Base-by-base conservation (phyloP, 2,113 vertebrate genomes). In the Peucedramus taeniatus region DNA sequence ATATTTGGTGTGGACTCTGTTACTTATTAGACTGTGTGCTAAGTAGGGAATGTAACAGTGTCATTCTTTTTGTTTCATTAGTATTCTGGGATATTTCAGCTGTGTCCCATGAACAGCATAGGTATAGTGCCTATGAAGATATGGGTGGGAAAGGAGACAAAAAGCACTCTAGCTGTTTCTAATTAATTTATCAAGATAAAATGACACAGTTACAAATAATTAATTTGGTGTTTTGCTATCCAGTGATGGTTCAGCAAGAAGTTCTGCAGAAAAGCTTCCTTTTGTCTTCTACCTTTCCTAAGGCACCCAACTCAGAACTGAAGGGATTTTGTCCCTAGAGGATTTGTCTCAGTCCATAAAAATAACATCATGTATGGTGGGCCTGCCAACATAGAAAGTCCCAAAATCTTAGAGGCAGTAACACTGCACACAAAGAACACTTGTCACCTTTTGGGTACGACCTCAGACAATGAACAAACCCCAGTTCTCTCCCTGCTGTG, bases 401-500 rank as follows among this genome's bases (percentile, higher is more conserved):
- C 3, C 0, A 3, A 45, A 50, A 30, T 56, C 79, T 87, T 71
- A 72, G 22, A 81, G 37, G 44, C 40, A 94, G 92, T 82, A 93
- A 75, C 24, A 31, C 40, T 18, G 16, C 45, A 50, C 37, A 90
- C 18, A 92, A 90, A 85, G 65, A 28, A 6, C 56, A 60, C 63
- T 90, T 78, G 70, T 94, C 64, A 89, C 93, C 83, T 94, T 87
- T 89, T 53, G 63, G 60, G 70, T 72, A 44, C 2, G 11, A 88
- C 72, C 72, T 85, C 87, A 95, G 70, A 50, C 0, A 0, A 85
- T 31, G 81, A 81, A 84, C 47, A 95, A 95, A 93, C 53, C 31
- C 19, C 47, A 91, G 35, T 63, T 96, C 83, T 94, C 74, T 80
- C 65, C 90, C 91, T 96, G 53, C 77, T 85, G 84, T 21, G 50